A percentile compares a stretch with the other conserved stretches of the same genome.
phyloP scores from a whole-genome alignment of 2,888 invertebrate species.

The Baccha elongata region DNA sequence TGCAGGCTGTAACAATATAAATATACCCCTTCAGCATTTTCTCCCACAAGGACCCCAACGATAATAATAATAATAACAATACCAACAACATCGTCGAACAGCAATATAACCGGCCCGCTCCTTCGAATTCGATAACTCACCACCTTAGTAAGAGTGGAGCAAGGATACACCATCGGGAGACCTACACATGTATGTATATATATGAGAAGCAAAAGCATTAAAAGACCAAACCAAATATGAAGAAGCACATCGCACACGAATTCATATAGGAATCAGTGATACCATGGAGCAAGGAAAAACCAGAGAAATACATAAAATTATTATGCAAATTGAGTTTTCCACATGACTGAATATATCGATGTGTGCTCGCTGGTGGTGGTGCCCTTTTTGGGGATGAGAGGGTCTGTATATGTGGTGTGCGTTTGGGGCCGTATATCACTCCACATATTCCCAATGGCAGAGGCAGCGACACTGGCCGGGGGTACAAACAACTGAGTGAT shows the following conservation, averaged over 20 bases:
- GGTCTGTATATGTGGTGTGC: conserved; percentile 30
- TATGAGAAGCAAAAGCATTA: conserved; percentile 41
- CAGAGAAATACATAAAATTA: conserved; percentile 77
- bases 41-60: background rate
- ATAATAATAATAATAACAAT: conserved; percentile 64
- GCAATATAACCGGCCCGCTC: conserved; percentile 13
- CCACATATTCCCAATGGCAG: conserved; percentile 29
- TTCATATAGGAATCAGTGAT: conserved; percentile 50
- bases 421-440: conserved; percentile 48
- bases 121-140: background rate
- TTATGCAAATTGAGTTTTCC: conserved; percentile 82
- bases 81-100: conserved; percentile 13
- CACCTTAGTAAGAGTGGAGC: background rate
- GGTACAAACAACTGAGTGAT: conserved; percentile 59
- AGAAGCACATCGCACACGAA: conserved; percentile 37
- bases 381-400: conserved; percentile 27
- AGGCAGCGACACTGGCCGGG: background rate
- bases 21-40: conserved; percentile 12
- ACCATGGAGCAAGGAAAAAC: conserved; percentile 37
- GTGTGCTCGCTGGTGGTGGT: conserved; percentile 15
- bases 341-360: conserved; percentile 78
- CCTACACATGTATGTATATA: no score
- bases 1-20: conserved; percentile 70
- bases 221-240: conserved; percentile 64
- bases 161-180: conserved; percentile 11